Evolutionary conservation across 2,113 vertebrate species (phyloP).

Genomic region (Perca fluviatilis): DNA sequence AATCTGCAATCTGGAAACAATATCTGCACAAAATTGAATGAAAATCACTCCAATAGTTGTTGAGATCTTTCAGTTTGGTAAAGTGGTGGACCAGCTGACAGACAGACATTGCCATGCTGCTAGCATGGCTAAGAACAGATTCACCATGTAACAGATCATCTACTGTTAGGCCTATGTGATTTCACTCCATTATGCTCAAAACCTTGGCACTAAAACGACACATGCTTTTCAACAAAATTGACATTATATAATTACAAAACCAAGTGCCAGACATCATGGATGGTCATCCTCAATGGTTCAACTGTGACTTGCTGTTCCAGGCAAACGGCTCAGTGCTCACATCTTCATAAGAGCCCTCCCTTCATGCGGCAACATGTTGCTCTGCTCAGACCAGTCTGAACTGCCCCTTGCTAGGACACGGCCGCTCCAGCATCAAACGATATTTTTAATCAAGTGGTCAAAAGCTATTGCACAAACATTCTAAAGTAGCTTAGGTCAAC

Average conservation of each 20-base stretch:
- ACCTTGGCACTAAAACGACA: conserved; percentile 1
- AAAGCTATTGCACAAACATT: conserved; percentile 88
- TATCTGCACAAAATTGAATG: background rate
- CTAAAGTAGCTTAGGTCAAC: conserved; percentile 90
- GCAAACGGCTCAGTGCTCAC: conserved; percentile 37
- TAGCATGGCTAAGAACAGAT: background rate
- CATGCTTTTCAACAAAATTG: background rate
- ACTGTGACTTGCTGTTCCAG: conserved; percentile 53
- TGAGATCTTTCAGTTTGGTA: background rate
- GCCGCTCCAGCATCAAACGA: conserved; percentile 82
- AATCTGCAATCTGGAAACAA: too few relatives aligned
- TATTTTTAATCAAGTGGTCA: conserved; percentile 89
- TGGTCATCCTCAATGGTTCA: conserved; percentile 28
- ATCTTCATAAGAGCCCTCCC: conserved; percentile 56
- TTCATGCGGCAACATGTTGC: conserved; percentile 74
- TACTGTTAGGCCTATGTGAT: background rate
- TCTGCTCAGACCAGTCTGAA: conserved; percentile 85
- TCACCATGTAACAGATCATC: background rate
- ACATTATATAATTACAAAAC: conserved; percentile 45
- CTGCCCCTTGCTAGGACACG: conserved; percentile 77
- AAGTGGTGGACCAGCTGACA: background rate
- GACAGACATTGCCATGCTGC: background rate
- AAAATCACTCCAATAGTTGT: background rate
- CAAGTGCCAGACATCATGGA: conserved; percentile 11
- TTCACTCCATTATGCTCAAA: background rate